phyloP scores from a whole-genome alignment of 1,140 invertebrate genomes.

The Anastrepha obliqua region DNA sequence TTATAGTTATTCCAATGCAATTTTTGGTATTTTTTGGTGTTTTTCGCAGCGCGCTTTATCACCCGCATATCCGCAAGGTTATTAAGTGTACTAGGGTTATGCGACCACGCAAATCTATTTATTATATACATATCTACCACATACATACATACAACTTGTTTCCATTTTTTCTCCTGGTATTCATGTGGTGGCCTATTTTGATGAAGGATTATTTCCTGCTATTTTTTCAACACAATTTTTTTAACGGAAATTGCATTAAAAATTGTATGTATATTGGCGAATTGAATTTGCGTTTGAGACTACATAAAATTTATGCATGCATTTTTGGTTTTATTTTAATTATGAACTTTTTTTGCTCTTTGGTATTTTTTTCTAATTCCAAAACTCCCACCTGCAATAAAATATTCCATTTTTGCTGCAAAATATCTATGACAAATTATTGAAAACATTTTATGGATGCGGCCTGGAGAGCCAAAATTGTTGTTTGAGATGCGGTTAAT shows the following conservation, averaged over 20 bases:
- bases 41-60: too few relatives aligned
- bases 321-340: slow-evolving; percentile 29
- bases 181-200: neutral
- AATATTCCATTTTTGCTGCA: neutral
- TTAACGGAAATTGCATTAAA: slow-evolving; percentile 7
- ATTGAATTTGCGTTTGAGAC: neutral
- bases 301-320: neutral
- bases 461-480: neutral
- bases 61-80: too few relatives aligned
- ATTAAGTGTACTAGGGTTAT: too few relatives aligned
- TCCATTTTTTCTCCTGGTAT: too few relatives aligned
- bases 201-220: neutral
- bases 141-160: too few relatives aligned
- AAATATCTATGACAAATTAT: slow-evolving; percentile 24
- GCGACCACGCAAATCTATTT: too few relatives aligned
- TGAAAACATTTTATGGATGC: neutral
- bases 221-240: neutral
- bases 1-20: too few relatives aligned
- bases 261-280: neutral
- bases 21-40: too few relatives aligned
- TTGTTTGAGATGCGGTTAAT: neutral
- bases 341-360: neutral
- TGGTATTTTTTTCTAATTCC: neutral
- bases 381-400: neutral
- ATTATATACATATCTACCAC: too few relatives aligned